Conservation (phyloP, 2,888 invertebrate species). For the Perdita meconis region DNA sequence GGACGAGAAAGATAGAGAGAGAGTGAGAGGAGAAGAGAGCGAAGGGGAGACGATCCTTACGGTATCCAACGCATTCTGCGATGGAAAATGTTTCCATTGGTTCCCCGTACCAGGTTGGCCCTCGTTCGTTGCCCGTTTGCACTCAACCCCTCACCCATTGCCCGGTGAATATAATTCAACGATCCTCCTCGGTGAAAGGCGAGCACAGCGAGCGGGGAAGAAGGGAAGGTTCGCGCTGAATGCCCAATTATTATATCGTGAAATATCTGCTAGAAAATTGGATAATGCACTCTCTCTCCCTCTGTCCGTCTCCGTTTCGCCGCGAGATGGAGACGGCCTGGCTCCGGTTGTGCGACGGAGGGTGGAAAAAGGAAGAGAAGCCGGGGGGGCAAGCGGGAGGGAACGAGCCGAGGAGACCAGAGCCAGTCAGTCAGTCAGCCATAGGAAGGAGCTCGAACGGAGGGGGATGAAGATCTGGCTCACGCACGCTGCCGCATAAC, state of each 20-base stretch:
- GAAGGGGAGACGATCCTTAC: slow-evolving; percentile 65
- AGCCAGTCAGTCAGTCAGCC: slow-evolving; percentile 46
- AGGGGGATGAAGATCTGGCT: slow-evolving; percentile 54
- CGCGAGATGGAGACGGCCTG: slow-evolving; percentile 48
- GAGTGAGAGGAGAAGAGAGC: background rate
- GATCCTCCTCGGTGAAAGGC: slow-evolving; percentile 64
- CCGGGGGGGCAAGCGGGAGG: slow-evolving; percentile 35
- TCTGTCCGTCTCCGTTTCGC: slow-evolving; percentile 15
- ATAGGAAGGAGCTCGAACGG: slow-evolving; percentile 48
- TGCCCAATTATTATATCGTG: slow-evolving; percentile 81
- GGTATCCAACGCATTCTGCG: slow-evolving; percentile 70
- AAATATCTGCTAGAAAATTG: slow-evolving; percentile 80
- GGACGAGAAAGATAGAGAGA: background rate
- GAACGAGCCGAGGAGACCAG: slow-evolving; percentile 48
- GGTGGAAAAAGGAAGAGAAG: slow-evolving; percentile 49
- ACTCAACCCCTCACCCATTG: slow-evolving; percentile 70
- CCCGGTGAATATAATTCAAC: slow-evolving; percentile 73
- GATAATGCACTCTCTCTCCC: slow-evolving; percentile 72
- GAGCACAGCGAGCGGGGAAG: slow-evolving; percentile 36
- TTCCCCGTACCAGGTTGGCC: slow-evolving; percentile 56
- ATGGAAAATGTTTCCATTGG: slow-evolving; percentile 75
- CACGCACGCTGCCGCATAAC: slow-evolving; percentile 59
- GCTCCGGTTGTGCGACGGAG: slow-evolving; percentile 33
- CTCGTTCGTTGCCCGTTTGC: slow-evolving; percentile 65
- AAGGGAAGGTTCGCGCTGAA: slow-evolving; percentile 71